Evolutionary conservation across 2,113 vertebrate genomes (phyloP).

Genomic region (Steatornis caripensis): DNA sequence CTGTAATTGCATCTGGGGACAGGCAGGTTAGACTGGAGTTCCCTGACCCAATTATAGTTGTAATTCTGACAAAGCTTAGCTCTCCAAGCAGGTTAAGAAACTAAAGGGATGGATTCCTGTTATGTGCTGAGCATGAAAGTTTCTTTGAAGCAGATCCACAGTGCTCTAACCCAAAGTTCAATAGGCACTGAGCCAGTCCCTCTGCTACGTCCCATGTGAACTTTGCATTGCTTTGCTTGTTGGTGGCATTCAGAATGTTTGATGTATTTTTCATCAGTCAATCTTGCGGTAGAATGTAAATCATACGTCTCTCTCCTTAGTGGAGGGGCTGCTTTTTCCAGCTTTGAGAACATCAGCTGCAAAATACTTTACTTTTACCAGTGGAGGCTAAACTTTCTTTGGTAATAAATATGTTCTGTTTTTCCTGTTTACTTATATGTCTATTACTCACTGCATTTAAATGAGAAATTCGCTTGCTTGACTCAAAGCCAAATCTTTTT

Average conservation of each 20-base stretch:
- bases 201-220: neutral
- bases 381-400: neutral
- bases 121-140: neutral
- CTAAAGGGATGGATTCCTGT: neutral
- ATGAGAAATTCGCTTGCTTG: slow-evolving; percentile 34
- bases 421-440: slow-evolving; percentile 52
- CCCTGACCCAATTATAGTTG: neutral
- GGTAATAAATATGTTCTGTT: slow-evolving; percentile 4
- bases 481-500: slow-evolving; percentile 39
- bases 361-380: neutral
- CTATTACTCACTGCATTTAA: slow-evolving; percentile 36
- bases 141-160: neutral
- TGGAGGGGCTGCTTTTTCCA: slow-evolving; percentile 7
- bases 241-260: neutral
- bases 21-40: neutral
- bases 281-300: neutral
- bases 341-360: neutral
- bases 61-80: neutral
- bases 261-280: slow-evolving; percentile 14
- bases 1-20: neutral
- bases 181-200: neutral
- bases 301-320: neutral
- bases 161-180: neutral
- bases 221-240: neutral
- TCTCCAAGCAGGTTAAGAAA: slow-evolving; percentile 26